Conservation (phyloP, 2,113 vertebrate genomes). For the Anoura caudifer region DNA sequence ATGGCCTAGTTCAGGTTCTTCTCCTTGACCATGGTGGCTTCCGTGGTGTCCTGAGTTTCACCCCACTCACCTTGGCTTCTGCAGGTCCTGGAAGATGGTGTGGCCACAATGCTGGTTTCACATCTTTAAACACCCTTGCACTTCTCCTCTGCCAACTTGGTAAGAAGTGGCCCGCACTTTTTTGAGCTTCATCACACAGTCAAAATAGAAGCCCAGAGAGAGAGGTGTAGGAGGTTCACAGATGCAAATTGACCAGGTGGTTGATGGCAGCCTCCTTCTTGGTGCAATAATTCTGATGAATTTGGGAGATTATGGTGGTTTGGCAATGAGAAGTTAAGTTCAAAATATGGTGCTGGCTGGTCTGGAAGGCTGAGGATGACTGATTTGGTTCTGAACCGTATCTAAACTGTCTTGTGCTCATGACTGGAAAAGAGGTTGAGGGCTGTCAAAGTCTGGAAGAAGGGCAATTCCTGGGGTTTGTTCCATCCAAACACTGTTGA, state of each 20-base stretch:
- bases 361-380: background rate
- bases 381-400: background rate
- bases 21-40: background rate
- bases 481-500: background rate
- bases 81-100: background rate
- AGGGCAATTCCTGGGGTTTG: background rate
- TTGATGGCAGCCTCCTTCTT: background rate
- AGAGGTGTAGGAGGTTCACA: background rate
- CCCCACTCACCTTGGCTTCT: background rate
- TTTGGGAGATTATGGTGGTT: background rate
- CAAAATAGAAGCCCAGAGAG: background rate
- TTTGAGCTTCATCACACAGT: background rate
- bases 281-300: background rate
- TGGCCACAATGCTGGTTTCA: background rate
- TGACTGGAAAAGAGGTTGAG: background rate
- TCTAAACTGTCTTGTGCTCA: no score
- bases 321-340: background rate
- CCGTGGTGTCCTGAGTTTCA: background rate
- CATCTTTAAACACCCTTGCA: background rate
- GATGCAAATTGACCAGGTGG: background rate
- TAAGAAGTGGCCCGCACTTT: background rate
- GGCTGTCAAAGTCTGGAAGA: background rate
- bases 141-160: no score
- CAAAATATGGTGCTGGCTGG: background rate
- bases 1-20: background rate